These are phyloP conservation scores for Agrilus planipennis DNA, from an alignment of 1,140 invertebrate species.

Conservation along the genomic window DNA sequence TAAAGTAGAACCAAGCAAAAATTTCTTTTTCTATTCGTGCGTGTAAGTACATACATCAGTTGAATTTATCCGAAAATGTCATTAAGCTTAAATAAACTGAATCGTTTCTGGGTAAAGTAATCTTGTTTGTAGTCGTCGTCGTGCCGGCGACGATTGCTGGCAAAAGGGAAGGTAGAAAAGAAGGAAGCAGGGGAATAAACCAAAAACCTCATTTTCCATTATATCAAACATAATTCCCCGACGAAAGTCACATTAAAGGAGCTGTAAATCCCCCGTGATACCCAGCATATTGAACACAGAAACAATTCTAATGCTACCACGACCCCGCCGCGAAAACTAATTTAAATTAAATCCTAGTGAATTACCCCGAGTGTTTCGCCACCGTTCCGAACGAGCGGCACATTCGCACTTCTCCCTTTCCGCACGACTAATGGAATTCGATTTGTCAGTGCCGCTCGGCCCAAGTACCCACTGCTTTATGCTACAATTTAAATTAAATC, in stretches of 20 bases:
- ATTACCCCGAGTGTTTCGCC: constrained; percentile 22
- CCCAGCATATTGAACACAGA: constrained; percentile 13
- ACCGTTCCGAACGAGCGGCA: neutral
- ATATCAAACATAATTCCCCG: neutral
- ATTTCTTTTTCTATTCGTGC: too few relatives aligned
- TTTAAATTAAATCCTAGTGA: constrained; percentile 34
- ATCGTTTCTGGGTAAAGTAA: too few relatives aligned
- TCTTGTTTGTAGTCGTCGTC: too few relatives aligned
- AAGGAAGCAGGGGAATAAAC: too few relatives aligned
- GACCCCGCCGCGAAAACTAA: constrained; percentile 30
- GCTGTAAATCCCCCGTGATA: constrained; percentile 1
- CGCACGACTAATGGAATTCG: neutral
- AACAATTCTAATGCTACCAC: constrained; percentile 25
- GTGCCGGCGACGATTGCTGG: too few relatives aligned
- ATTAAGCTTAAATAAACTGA: too few relatives aligned
- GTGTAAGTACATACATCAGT: too few relatives aligned
- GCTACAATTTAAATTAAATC: constrained; percentile 29
- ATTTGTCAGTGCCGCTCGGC: constrained; percentile 9
- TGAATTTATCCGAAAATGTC: too few relatives aligned
- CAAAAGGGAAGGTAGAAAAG: too few relatives aligned
- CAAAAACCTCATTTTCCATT: constrained; percentile 1
- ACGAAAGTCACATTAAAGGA: constrained; percentile 1
- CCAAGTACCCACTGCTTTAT: constrained; percentile 6
- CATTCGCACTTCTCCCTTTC: too few relatives aligned
- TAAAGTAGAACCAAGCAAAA: too few relatives aligned